These are phyloP conservation scores for Heptranchias perlo DNA, from an alignment of 2,113 vertebrate species.

Conservation along the genomic window DNA sequence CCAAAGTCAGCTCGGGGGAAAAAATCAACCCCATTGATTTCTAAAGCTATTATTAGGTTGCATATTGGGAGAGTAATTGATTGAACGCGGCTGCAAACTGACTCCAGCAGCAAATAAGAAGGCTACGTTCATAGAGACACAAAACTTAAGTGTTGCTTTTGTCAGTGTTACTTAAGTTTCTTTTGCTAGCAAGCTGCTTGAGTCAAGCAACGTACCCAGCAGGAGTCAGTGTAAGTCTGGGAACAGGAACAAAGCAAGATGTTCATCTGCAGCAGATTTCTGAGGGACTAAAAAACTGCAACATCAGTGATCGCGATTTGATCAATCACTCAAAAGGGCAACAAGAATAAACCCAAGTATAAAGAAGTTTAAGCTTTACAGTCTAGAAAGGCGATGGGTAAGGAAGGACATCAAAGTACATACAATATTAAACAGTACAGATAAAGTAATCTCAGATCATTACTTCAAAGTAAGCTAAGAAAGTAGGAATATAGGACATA, in stretches of 20 bases:
- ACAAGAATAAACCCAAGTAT: neutral
- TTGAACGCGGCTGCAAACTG: neutral
- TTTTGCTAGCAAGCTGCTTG: neutral
- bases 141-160: neutral
- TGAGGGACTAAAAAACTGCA: neutral
- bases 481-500: neutral
- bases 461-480: neutral
- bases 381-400: neutral
- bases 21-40: neutral
- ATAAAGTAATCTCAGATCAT: neutral
- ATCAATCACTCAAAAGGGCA: neutral
- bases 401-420: neutral
- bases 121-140: neutral
- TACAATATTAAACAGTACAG: neutral
- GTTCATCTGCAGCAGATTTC: neutral
- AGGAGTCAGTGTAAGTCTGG: neutral
- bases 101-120: neutral
- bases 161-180: neutral
- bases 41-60: neutral
- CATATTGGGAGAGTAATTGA: neutral
- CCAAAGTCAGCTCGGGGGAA: neutral
- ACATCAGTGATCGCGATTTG: neutral
- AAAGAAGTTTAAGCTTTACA: neutral
- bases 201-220: neutral
- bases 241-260: neutral